Evolutionary conservation across 2,888 invertebrate species (phyloP), one percentile per base, ranked within the genome.

Genomic region (Epistrophe eligans): DNA sequence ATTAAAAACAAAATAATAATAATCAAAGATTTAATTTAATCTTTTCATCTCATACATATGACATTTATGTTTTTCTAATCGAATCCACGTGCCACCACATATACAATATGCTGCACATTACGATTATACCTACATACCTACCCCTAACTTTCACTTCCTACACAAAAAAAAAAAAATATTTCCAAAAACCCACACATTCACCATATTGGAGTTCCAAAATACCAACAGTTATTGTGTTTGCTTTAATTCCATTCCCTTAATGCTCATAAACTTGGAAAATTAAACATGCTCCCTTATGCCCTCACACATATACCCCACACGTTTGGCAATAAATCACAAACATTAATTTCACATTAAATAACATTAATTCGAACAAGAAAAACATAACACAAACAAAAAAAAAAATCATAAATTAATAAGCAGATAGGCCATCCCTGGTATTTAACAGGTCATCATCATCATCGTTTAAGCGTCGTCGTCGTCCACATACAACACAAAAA

Each of bases 321-420:
- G 43, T 62, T 43, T 48, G 19, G 70, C 35, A 72, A 70, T 83
- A 79, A 84, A 79, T 84, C 79, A 76, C 50, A 50, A 79, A 57
- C 79, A 79, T 84, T 71, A 84, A 79, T 74, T 70, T 57, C 73
- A 62, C 71, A 76, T 76, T 57, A 62, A 71, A 70, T 79, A 77
- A 43, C 79, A 73, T 83, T 70, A 84, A 79, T 74, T 79, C 74
- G 62, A 43, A 55, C 48, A 84, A 74, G 64, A 58, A 55, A 70
- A 79, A 70, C 64, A 70, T 17, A 71, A 40, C 40, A 43, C 1
- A 24, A 24, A 24, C 9, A 62, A 43, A 17, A 48, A 32, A 66
- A 17, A 6, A 43, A 60, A 38, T 62, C 62, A 66, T 48, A 66
- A 66, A 66, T 48, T 45, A 66, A 66, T 45, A 66, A 66, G 48